phyloP scores from a whole-genome alignment of 2,888 invertebrate genomes.

The Melangyna quadrimaculata region DNA sequence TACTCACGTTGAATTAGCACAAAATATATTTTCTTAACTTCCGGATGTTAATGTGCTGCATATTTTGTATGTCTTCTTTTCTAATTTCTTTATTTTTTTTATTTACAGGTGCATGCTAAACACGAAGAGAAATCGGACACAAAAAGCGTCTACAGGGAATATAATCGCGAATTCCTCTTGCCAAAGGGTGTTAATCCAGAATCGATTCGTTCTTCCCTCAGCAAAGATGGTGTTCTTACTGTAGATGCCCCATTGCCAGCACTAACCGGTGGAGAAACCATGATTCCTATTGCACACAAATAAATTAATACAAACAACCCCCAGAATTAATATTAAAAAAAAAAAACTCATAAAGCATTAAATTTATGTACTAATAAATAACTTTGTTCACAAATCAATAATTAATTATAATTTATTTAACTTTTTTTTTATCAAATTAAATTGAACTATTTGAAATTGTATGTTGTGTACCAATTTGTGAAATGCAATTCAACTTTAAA shows the following conservation, averaged over 20 bases:
- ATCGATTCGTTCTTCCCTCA: constrained; percentile 96
- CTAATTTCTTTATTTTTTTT: constrained; percentile 60
- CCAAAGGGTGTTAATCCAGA: constrained; percentile 99
- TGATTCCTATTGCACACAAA: constrained; percentile 81
- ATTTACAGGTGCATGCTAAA: constrained; percentile 95
- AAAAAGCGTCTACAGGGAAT: constrained; percentile 98
- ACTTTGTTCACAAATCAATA: constrained; percentile 26
- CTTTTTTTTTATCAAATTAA: constrained; percentile 27
- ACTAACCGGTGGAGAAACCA: constrained; percentile 80
- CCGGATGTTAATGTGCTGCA: constrained; percentile 18
- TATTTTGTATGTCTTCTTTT: not conserved
- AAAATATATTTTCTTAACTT: constrained; percentile 6
- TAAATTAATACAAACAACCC: constrained; percentile 64
- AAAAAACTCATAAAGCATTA: constrained; percentile 34
- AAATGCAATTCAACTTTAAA: not conserved
- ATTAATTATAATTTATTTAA: constrained; percentile 14
- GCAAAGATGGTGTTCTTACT: constrained; percentile 97
- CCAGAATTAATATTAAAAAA: not conserved
- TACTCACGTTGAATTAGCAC: constrained; percentile 15
- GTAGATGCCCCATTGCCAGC: constrained; percentile 98
- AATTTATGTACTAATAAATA: constrained; percentile 21
- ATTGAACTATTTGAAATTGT: constrained; percentile 5
- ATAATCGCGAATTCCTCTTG: constrained; percentile 97
- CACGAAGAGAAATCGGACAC: constrained; percentile 99
- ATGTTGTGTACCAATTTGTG: not conserved